Base-by-base conservation (phyloP, 2,113 vertebrate species). In the Scolopax mira region DNA sequence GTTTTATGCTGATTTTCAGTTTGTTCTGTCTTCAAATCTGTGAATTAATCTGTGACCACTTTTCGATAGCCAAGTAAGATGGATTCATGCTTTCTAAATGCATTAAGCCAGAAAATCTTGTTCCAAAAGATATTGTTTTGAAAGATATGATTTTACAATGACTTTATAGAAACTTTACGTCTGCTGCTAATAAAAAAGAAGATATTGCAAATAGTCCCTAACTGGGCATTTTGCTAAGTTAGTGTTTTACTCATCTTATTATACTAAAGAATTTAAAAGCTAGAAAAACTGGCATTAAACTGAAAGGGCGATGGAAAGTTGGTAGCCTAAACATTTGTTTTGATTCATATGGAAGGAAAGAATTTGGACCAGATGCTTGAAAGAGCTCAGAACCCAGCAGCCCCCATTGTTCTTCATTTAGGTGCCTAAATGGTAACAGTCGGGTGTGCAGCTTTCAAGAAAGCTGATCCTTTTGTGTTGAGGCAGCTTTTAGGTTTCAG, bases 321-420 rank as follows among this genome's bases (percentile, higher is more conserved):
- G 89, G 90, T 97, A 97, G 93, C 86, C 88, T 92, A 97, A 97
- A 95, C 95, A 97, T 97, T 97, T 95, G 94, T 95, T 96, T 96
- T 96, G 84, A 93, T 95, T 95, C 94, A 92, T 92, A 94, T 89
- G 66, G 86, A 97, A 87, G 65, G 83, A 97, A 97, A 92, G 78
- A 95, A 96, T 96, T 96, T 95, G 94, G 91, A 96, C 95, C 95
- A 97, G 93, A 97, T 97, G 95, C 91, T 88, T 93, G 79, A 94
- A 95, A 96, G 93, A 88, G 37, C 79, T 88, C 80, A 93, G 78
- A 95, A 82, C 87, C 88, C 80, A 88, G 71, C 92, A 94, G 78
- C 79, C 91, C 77, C 49, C 79, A 93, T 95, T 96, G 86, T 96
- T 97, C 91, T 91, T 97, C 85, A 89, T 87, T 88, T 93, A 96